Evolutionary conservation across 2,797 vertebrate species (phyloP), one percentile per base, ranked within the genome.

Genomic region (Tokudaia tokunoshimensis): DNA sequence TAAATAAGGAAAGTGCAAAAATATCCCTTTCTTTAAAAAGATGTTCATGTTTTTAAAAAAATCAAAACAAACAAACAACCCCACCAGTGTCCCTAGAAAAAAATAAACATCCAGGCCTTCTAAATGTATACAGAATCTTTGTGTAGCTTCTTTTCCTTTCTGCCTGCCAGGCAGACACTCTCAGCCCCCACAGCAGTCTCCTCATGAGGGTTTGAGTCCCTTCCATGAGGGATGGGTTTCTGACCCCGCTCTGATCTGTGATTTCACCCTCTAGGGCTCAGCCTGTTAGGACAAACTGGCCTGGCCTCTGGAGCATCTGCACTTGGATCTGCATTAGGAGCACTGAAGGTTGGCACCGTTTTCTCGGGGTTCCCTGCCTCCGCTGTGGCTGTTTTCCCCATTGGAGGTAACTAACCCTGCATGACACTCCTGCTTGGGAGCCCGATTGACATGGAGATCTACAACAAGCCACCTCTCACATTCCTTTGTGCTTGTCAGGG

Each of bases 361-460:
- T 29, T 91, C 17, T 41, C 83, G 0, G 74, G 12, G 0, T 26
- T 22, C 13, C 17, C 89, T 0, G 70, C 85, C 17, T 19, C 0
- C 0, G 8, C 55, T 47, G 0, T 63, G n/a, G n/a, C 13, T 10
- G 6, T 5, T 47, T 26, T 0, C 2, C 72, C 22, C 15, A 0
- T 72, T 5, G 94, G 44, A 96, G 93, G 85, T 96, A 92, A 96
- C 34, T n/a, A 72, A 12, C n/a, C 17, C 87, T 78, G 74, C 26
- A 34, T 47, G 31, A 63, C 1, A 3, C 19, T 5, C 4, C 34
- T 50, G n/a, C 13, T 13, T 13, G 34, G 29, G n/a, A 19, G 37
- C 34, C 12, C 37, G n/a, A 2, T 65, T 15, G 31, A 24, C 6
- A 2, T 29, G 6, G 0, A 22, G 75, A 74, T 52, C 10, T 13